Conservation (phyloP, 2,888 invertebrate species). For the Leptinotarsa rubiginosa region DNA sequence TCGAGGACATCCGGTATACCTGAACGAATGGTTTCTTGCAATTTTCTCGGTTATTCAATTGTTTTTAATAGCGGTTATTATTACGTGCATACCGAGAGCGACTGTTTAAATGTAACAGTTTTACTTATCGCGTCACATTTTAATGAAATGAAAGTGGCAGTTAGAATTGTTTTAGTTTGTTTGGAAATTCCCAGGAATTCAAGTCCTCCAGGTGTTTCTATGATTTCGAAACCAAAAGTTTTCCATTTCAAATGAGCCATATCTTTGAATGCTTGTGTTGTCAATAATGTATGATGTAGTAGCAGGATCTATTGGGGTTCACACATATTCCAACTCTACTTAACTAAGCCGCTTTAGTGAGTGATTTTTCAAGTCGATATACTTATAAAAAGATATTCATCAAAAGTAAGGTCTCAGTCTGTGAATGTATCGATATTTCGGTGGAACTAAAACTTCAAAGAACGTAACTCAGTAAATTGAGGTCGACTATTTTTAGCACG, state of each 20-base stretch:
- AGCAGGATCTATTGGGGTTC: no score
- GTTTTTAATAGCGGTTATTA: not conserved
- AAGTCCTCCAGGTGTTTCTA: not conserved
- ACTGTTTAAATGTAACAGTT: not conserved
- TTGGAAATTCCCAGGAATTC: no score
- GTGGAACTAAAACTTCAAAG: not conserved
- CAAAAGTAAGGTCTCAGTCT: not conserved
- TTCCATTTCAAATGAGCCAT: no score
- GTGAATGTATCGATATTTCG: slow-evolving; percentile 5
- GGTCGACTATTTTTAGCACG: slow-evolving; percentile 13
- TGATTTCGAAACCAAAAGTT: no score
- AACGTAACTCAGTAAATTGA: slow-evolving; percentile 3
- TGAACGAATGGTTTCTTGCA: slow-evolving; percentile 7
- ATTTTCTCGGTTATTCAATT: slow-evolving; percentile 8
- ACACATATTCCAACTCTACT: no score
- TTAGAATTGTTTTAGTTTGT: not conserved
- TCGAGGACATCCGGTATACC: slow-evolving; percentile 1
- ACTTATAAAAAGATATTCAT: not conserved
- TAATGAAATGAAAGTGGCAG: slow-evolving; percentile 2
- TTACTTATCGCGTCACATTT: not conserved
- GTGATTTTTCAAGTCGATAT: no score
- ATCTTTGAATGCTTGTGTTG: no score
- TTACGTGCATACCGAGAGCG: not conserved
- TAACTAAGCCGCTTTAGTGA: no score
- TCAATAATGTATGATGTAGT: no score